These are phyloP conservation scores for Imbricaverruca yamaguchii DNA, from an alignment of 2,888 invertebrate genomes.

Conservation along the genomic window DNA sequence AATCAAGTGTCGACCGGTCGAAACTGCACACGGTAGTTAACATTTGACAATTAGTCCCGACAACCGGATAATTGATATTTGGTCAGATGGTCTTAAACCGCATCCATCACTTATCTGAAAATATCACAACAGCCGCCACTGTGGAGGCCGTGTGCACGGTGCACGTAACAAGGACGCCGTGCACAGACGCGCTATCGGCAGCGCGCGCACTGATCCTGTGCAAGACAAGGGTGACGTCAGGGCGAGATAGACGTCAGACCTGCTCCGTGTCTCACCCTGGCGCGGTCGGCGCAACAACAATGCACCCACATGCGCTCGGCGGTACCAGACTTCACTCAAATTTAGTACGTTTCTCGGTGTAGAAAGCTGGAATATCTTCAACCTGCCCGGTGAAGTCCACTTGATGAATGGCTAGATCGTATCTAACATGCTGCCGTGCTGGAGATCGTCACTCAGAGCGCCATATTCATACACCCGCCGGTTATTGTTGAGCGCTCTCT, in stretches of 20 bases:
- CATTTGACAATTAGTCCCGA: slow-evolving; percentile 16
- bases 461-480: too few relatives aligned
- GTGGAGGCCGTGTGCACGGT: neutral
- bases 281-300: neutral
- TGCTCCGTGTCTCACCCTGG: neutral
- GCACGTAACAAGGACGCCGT: neutral
- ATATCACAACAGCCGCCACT: neutral
- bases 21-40: slow-evolving; percentile 14
- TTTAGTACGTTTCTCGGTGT: neutral
- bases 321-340: neutral
- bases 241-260: neutral
- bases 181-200: neutral
- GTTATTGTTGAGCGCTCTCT: too few relatives aligned
- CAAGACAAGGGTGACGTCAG: neutral
- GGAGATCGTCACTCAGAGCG: too few relatives aligned
- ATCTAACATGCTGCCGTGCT: too few relatives aligned
- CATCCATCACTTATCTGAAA: slow-evolving; percentile 2
- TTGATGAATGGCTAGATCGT: too few relatives aligned
- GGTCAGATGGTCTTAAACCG: slow-evolving; percentile 4
- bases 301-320: neutral
- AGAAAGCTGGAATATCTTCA: too few relatives aligned
- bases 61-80: slow-evolving; percentile 18
- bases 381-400: too few relatives aligned
- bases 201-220: neutral
- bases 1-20: neutral